phyloP scores from a whole-genome alignment of 2,888 invertebrate genomes.

The Phaonia tiefii region DNA sequence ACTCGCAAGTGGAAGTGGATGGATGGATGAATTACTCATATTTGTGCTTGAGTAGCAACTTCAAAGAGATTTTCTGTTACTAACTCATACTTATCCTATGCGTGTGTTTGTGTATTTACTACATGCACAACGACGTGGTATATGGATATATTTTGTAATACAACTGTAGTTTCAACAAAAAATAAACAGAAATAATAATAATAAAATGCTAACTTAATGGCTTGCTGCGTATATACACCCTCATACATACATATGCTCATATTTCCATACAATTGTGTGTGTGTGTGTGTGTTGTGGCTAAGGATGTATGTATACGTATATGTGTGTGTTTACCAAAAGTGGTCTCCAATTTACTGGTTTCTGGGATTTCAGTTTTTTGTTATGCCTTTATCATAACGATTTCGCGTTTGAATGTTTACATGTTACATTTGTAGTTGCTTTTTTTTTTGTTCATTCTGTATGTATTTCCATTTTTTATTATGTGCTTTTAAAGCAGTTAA shows the following conservation, averaged over 20 bases:
- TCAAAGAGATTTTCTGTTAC: constrained; percentile 50
- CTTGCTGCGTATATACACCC: constrained; percentile 37
- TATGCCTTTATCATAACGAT: constrained; percentile 32
- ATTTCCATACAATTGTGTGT: background rate
- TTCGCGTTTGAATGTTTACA: constrained; percentile 42
- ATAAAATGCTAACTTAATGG: constrained; percentile 47
- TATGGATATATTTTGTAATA: constrained; percentile 4
- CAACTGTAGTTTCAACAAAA: constrained; percentile 29
- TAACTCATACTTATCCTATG: constrained; percentile 40
- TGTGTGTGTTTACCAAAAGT: constrained; percentile 37
- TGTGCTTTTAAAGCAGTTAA: constrained; percentile 30
- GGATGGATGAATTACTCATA: constrained; percentile 27
- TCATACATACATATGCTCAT: too few relatives aligned
- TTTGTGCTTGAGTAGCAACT: constrained; percentile 35
- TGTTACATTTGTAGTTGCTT: background rate
- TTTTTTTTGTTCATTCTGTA: too few relatives aligned
- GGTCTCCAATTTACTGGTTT: constrained; percentile 53
- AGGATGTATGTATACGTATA: background rate
- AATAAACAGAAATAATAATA: constrained; percentile 37
- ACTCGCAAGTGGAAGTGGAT: background rate
- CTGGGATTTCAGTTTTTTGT: constrained; percentile 16
- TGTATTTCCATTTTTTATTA: constrained; percentile 11
- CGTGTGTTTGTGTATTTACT: too few relatives aligned
- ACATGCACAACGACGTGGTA: background rate
- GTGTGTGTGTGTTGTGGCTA: constrained; percentile 14